Evolutionary conservation across 2,797 vertebrate genomes (phyloP), one percentile per base, ranked within the genome.

Genomic region (Ctenopoma multispine): DNA sequence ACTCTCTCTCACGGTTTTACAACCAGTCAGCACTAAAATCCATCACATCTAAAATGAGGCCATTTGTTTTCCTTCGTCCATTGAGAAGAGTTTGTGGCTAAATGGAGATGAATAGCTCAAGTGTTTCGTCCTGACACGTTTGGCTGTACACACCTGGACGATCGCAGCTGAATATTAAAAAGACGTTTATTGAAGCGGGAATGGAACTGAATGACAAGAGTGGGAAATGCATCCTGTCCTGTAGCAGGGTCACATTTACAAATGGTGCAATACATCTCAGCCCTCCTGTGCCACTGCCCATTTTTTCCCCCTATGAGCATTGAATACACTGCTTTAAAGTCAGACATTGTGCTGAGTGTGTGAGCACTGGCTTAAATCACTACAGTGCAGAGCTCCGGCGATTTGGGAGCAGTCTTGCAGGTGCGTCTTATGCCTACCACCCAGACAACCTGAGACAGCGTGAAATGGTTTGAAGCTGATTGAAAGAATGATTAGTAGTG

Each of bases 101-200:
- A 90, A 90, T 87, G 83, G 84, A 89, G 88, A 93, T 79, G 48
- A 87, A 92, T 88, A 54, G 73, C 55, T 70, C 21, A 54, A 51
- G 63, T 71, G 68, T 60, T 66, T 36, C 23, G 51, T 69, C 53
- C 75, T 72, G 79, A 81, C 77, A 89, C 53, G 50, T 82, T 71
- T 75, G 80, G 79, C 61, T 59, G 67, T 3, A 41, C 79, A 73
- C 81, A 86, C 74, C 84, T 84, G 67, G 6, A 44, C 77, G 68
- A 63, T 68, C 34, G 36, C 34, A 40, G 71, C 77, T 71, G 82
- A 86, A 85, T 85, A 72, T 84, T 87, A 82, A 88, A 88, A 75
- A 60, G 78, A 82, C 58, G 43, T 82, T 90, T 76, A 77, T 73
- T 56, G 64, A 85, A 80, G 77, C 66, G 66, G 63, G 70, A 65